A percentile compares a stretch with the other conserved stretches of the same genome.
phyloP scores from a whole-genome alignment of 2,113 vertebrate genomes.

The Sardina pilchardus region DNA sequence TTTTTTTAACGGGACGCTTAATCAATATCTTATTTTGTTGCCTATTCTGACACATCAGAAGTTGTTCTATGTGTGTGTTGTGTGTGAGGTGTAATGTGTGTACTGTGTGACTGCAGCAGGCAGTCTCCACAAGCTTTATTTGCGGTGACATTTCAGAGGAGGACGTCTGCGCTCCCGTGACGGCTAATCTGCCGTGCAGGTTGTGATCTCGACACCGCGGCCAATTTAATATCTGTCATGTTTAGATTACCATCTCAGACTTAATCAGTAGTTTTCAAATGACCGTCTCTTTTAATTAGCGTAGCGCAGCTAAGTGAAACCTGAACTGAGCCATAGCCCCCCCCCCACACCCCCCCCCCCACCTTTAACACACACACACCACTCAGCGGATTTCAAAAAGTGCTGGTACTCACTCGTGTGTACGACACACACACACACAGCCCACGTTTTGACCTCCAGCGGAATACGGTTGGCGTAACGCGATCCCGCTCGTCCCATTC shows the following conservation, averaged over 20 bases:
- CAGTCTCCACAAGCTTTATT: conserved; percentile 43
- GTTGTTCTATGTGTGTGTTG: no score
- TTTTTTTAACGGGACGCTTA: background rate
- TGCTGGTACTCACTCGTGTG: background rate
- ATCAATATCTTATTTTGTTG: background rate
- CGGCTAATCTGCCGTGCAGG: conserved; percentile 41
- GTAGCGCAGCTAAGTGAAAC: conserved; percentile 20
- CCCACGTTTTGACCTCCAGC: background rate
- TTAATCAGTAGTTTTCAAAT: conserved; percentile 79
- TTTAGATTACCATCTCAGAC: conserved; percentile 70
- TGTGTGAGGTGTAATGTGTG: no score
- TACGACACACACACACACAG: background rate
- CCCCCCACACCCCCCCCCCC: background rate
- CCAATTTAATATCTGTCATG: conserved; percentile 76
- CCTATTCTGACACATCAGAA: background rate
- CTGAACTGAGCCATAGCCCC: background rate
- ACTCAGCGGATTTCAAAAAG: background rate
- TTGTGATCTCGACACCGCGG: conserved; percentile 63
- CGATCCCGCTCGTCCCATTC: background rate
- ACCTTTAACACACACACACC: background rate
- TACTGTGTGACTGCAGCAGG: background rate
- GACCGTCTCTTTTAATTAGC: conserved; percentile 73
- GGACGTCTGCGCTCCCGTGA: conserved; percentile 29
- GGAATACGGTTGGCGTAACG: background rate
- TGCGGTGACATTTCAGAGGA: conserved; percentile 43